Percentiles rank a stretch among this genome's conserved stretches.
Conservation (phyloP, 2,113 vertebrate genomes). For the Pseudorhombus dupliciocellatus region DNA sequence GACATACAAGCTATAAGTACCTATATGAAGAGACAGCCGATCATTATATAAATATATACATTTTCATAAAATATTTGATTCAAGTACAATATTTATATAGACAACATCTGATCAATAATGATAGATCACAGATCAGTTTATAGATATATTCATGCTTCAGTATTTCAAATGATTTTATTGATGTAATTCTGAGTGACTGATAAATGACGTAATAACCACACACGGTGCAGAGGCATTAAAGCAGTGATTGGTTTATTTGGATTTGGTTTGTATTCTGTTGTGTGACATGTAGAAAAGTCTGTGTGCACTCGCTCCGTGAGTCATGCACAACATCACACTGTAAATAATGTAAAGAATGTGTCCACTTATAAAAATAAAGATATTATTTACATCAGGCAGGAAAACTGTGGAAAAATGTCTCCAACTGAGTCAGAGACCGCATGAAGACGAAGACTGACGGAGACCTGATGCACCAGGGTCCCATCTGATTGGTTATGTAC, state of each 20-base stretch:
- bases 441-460: neutral
- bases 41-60: too few relatives aligned
- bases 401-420: neutral
- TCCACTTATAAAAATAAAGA: conserved; percentile 83
- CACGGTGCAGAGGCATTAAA: conserved; percentile 42
- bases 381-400: conserved; percentile 78
- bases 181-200: neutral
- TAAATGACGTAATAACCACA: neutral
- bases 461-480: neutral
- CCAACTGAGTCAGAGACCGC: neutral
- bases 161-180: too few relatives aligned
- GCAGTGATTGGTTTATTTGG: conserved; percentile 72
- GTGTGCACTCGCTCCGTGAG: conserved; percentile 48
- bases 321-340: conserved; percentile 73
- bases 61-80: too few relatives aligned
- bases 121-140: too few relatives aligned
- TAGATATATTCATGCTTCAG: too few relatives aligned
- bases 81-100: too few relatives aligned
- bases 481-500: neutral
- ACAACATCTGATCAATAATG: too few relatives aligned
- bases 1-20: too few relatives aligned
- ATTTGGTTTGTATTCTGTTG: conserved; percentile 71
- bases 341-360: conserved; percentile 46
- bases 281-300: conserved; percentile 53
- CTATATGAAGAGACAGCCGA: too few relatives aligned